A percentile compares a stretch with the other conserved stretches of the same genome.
Evolutionary conservation across 1,140 invertebrate species (phyloP).

Genomic region (Augochlora pura): DNA sequence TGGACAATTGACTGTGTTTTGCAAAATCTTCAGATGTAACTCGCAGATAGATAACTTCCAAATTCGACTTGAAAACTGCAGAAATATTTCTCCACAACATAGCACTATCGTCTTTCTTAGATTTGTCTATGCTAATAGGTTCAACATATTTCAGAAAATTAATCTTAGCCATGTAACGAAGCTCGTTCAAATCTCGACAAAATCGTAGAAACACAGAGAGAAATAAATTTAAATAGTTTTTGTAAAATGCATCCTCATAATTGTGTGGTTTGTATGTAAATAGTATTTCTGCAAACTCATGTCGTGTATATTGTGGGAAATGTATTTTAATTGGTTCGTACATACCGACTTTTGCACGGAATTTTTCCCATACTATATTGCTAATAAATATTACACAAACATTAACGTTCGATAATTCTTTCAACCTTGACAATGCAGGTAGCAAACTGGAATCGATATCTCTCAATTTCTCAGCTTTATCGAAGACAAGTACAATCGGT

Average conservation of each 20-base stretch:
- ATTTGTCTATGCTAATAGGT: slow-evolving; percentile 84
- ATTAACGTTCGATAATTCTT: slow-evolving; percentile 87
- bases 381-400: slow-evolving; percentile 89
- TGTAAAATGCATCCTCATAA: slow-evolving; percentile 83
- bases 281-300: slow-evolving; percentile 89
- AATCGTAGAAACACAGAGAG: slow-evolving; percentile 90
- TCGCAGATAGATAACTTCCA: slow-evolving; percentile 89
- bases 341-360: slow-evolving; percentile 84
- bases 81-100: slow-evolving; percentile 90
- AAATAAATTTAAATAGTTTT: slow-evolving; percentile 89
- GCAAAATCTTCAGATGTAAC: slow-evolving; percentile 77
- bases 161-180: slow-evolving; percentile 86
- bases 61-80: slow-evolving; percentile 86
- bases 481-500: slow-evolving; percentile 85
- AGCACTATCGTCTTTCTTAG: slow-evolving; percentile 83
- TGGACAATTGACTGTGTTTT: slow-evolving; percentile 58
- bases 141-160: slow-evolving; percentile 89
- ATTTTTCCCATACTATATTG: slow-evolving; percentile 90
- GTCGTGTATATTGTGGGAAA: slow-evolving; percentile 91
- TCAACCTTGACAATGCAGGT: slow-evolving; percentile 85
- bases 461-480: slow-evolving; percentile 89
- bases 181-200: slow-evolving; percentile 90
- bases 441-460: slow-evolving; percentile 87
- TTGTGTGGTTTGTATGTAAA: slow-evolving; percentile 74
- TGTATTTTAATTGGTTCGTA: slow-evolving; percentile 88